Evolutionary conservation across 1,140 invertebrate genomes (phyloP), one percentile per base, ranked within the genome.

Genomic region (Danaus plexippus): DNA sequence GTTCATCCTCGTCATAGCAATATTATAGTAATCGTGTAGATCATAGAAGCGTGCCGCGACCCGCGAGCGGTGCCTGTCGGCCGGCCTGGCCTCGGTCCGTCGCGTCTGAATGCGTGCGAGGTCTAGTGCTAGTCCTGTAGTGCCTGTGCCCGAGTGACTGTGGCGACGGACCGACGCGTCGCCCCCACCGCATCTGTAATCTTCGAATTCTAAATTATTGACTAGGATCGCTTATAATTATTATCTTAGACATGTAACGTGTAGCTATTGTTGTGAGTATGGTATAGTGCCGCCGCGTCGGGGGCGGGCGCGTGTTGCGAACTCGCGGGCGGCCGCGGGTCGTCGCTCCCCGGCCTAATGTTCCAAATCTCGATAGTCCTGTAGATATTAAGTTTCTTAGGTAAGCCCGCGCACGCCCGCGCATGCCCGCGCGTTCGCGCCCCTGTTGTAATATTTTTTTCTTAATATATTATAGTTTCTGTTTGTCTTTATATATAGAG

Each of bases 391-490:
- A 75, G 69, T 58, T 67, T 71, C 59, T 32, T 32, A 32, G 22
- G 22, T 32, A 32, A 32, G 7, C 22, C 22, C 58, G 61, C 54
- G 48, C 43, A 49, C 54, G 64, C 58, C 64, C 65, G 66, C 63
- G 57, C 57, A 61, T 59, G 69, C 76, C 70, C 71, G 61, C 67
- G 71, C 75, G 67, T 60, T 61, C 68, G 61, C 67, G 63, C 72
- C 70, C 67, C 69, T 75, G 73, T 85, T 77, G 77, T 77, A 85
- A 73, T 59, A 85, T 76, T 83, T 86, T 81, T 84, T 86, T 83
- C 78, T 80, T 84, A 83, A 81, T 83, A 84, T 84, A 83, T 81
- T 82, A 82, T 80, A 84, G 76, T 85, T 82, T 85, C 77, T 83
- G 77, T 87, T 85, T 85, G 80, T 80, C 74, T 84, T 78, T 80